Evolutionary conservation across 2,113 vertebrate genomes (phyloP).

Genomic region (Caretta caretta): DNA sequence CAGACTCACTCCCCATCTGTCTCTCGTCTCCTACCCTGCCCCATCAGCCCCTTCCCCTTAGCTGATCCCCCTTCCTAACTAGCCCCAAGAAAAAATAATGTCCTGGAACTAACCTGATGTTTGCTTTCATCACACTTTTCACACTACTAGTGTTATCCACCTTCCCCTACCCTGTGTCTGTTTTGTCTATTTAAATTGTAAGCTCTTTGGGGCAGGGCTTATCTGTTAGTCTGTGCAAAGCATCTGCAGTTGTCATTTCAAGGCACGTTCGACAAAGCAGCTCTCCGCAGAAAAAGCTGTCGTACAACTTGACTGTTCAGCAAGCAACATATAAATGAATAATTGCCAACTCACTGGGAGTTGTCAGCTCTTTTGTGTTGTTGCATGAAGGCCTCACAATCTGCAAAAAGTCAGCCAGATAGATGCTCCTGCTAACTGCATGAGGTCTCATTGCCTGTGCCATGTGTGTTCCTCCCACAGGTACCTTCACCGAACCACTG

Average conservation of each 20-base stretch:
- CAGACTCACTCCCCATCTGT: neutral
- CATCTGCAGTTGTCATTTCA: neutral
- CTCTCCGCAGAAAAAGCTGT: neutral
- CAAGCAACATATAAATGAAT: neutral
- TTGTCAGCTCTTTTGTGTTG: neutral
- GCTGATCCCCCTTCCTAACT: neutral
- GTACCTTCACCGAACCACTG: neutral
- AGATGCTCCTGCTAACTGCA: neutral
- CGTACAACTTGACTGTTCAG: neutral
- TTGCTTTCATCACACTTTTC: neutral
- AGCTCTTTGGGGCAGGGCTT: neutral
- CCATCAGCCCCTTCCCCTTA: neutral
- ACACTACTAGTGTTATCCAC: neutral
- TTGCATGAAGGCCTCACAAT: neutral
- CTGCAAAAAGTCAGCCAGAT: neutral
- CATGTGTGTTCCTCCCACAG: neutral
- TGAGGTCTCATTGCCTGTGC: neutral
- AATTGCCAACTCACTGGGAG: no score
- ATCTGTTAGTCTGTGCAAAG: neutral
- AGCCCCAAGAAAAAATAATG: neutral
- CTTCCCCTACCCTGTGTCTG: neutral
- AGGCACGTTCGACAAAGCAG: neutral
- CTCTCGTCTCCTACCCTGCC: neutral
- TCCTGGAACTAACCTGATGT: neutral
- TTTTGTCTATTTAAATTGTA: neutral